Evolutionary conservation across 2,797 vertebrate species (phyloP), one percentile per base, ranked within the genome.

Genomic region (Enteromius treurensis): DNA sequence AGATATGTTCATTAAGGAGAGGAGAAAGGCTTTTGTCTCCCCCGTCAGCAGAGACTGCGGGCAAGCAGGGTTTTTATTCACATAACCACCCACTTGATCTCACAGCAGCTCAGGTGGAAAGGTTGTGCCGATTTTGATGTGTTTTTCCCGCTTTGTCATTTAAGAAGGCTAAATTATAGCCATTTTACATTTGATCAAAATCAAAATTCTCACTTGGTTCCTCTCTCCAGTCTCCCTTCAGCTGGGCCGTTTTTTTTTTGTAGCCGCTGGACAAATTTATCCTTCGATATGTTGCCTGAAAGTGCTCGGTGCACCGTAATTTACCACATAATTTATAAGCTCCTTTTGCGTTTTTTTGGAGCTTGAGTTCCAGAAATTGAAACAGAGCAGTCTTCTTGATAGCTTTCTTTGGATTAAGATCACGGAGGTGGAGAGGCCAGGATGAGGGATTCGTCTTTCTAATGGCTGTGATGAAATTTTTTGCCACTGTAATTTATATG

Each of bases 391-490:
- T 42, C 67, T 62, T 69, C 77, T 65, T 65, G 77, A 83, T 84
- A 34, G 76, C 53, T 83, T 80, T 81, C 73, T 87, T 81, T 81
- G 85, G 81, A 84, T 58, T 55, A 68, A 53, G 82, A 75, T 81
- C 78, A 75, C 4, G 77, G 53, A 29, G 74, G 37, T 69, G 15
- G 68, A 51, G n/a, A 67, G 51, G 68, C 64, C 55, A 29, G 74
- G 70, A 69, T 73, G 37, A 65, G 82, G 60, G 77, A 85, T 84
- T 84, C 19, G 78, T 42, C 84, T 85, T 34, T 45, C 64, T 89
- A 87, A 87, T 88, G 88, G 76, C 45, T 80, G 74, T 76, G 79
- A 80, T 84, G 86, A 84, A 70, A 86, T 79, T 77, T 85, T 85
- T 79, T 76, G 80, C 80, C 77, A 81, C 58, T 34, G 51, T 83